Percentiles rank a stretch among this genome's conserved stretches.
These are phyloP conservation scores for Abramis brama DNA, from an alignment of 2,113 vertebrate species.

Conservation along the genomic window DNA sequence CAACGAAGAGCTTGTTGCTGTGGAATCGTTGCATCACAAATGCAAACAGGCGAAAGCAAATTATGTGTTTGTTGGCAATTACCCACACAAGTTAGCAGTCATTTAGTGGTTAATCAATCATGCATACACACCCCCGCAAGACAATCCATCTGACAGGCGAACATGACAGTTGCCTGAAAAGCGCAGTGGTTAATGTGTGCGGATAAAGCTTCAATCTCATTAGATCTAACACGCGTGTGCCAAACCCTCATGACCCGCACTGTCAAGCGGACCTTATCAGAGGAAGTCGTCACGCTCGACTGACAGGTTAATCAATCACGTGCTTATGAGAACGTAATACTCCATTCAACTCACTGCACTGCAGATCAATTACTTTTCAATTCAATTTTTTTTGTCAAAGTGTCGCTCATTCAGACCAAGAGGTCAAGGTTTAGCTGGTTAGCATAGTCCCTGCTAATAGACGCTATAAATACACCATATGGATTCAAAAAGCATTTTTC, in stretches of 20 bases:
- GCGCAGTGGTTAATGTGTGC: conserved; percentile 16
- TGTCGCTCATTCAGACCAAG: background rate
- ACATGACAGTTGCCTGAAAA: conserved; percentile 29
- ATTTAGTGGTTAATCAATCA: conserved; percentile 48
- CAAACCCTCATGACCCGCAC: conserved; percentile 7
- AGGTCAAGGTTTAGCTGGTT: conserved; percentile 17
- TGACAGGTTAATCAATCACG: conserved; percentile 39
- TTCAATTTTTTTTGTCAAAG: background rate
- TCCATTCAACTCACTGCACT: background rate
- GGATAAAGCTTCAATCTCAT: conserved; percentile 28
- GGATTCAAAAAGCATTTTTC: background rate
- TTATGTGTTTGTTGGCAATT: conserved; percentile 41
- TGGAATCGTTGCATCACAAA: background rate
- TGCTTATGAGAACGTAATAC: conserved; percentile 2
- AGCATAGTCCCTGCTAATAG: background rate
- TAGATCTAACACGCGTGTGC: conserved; percentile 11
- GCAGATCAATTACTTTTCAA: conserved; percentile 8
- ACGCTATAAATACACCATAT: background rate
- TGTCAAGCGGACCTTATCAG: conserved; percentile 35
- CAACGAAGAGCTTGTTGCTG: conserved; percentile 5
- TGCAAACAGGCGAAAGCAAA: conserved; percentile 28
- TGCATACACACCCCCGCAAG: conserved; percentile 1
- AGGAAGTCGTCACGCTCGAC: conserved; percentile 11
- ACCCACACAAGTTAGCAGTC: conserved; percentile 35
- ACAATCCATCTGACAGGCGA: conserved; percentile 30